Conservation (phyloP, 2,888 invertebrate species). For the Unio pictorum region DNA sequence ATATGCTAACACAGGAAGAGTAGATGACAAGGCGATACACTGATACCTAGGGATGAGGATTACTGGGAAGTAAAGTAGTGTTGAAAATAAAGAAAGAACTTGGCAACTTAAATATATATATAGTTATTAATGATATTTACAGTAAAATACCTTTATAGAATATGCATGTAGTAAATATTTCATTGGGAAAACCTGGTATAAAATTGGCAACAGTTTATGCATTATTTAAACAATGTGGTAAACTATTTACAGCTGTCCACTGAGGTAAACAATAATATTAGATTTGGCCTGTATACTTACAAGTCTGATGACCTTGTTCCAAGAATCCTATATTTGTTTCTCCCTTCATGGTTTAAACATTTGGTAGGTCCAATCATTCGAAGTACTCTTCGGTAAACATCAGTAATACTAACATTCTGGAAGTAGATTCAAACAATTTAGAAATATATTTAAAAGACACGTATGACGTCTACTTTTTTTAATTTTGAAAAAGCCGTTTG, state of each 20-base stretch:
- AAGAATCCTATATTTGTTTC: conserved; percentile 64
- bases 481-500: background rate
- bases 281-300: conserved; percentile 28
- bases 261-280: too few species aligned
- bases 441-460: background rate
- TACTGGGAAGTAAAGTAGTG: background rate
- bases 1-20: too few species aligned
- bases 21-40: background rate
- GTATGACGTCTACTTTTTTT: background rate
- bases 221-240: too few species aligned
- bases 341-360: conserved; percentile 76
- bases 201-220: too few species aligned
- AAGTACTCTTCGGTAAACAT: conserved; percentile 69
- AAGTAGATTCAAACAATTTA: conserved; percentile 17
- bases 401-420: conserved; percentile 69
- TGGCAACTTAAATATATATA: background rate
- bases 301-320: conserved; percentile 49
- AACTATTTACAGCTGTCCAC: too few species aligned
- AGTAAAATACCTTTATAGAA: too few species aligned
- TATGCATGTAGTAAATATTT: too few species aligned
- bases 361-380: conserved; percentile 81
- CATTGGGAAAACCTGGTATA: too few species aligned
- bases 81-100: background rate
- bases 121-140: too few species aligned
- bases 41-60: background rate